These are phyloP conservation scores for Aurelia aurita complex sp. Pacific DNA, from an alignment of 30 jellyfish, hydroid and myxozoan genomes.

Conservation along the genomic window DNA sequence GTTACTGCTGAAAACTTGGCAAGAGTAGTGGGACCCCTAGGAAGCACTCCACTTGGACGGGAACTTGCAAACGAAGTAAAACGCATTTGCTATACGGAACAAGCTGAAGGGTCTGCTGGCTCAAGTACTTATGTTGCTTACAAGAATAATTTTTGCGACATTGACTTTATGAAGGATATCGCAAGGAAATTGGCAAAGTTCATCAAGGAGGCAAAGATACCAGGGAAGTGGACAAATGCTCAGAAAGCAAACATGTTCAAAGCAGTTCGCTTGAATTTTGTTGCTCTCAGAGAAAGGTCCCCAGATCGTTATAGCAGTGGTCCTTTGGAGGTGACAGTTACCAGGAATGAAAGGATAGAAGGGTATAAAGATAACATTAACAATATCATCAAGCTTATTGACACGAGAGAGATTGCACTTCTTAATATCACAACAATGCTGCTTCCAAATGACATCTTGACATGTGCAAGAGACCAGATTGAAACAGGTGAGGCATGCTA, in stretches of 20 bases:
- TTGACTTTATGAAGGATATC: background rate
- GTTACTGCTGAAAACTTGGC: too few relatives aligned
- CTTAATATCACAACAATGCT: constrained; percentile 3
- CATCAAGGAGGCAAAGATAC: background rate
- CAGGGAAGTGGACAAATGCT: constrained; percentile 4
- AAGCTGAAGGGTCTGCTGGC: background rate
- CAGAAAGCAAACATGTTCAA: background rate
- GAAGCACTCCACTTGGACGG: background rate
- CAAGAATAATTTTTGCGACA: background rate
- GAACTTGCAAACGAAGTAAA: background rate
- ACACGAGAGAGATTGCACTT: background rate
- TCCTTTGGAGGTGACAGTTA: background rate
- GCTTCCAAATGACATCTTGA: constrained; percentile 33
- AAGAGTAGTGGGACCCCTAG: background rate
- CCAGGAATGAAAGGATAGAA: background rate
- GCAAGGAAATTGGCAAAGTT: constrained; percentile 4
- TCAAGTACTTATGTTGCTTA: background rate
- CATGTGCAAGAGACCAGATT: constrained; percentile 3
- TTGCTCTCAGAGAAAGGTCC: background rate
- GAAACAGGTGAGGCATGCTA: constrained; percentile 19
- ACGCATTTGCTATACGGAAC: background rate
- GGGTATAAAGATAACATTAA: constrained; percentile 21
- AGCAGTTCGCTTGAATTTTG: background rate
- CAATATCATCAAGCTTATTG: background rate
- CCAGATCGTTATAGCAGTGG: constrained; percentile 1